Base-by-base conservation (phyloP, 2,888 invertebrate species). In the Choreutis nemorana region DNA sequence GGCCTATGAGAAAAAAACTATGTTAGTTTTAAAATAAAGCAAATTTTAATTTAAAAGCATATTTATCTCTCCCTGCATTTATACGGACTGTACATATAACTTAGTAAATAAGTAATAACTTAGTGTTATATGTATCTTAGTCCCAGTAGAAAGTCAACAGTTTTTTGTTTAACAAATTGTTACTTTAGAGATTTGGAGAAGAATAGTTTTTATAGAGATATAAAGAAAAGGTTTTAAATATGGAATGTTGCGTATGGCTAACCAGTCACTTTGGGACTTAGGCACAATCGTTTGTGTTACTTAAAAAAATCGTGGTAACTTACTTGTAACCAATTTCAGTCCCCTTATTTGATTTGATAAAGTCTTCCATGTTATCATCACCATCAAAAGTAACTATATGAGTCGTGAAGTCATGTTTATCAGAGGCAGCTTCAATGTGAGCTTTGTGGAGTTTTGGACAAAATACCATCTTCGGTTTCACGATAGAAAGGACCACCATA, bases 391-490 rank as follows among this genome's bases (percentile, higher is more conserved):
- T 22, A 4, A 61, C 41, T 13, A 61, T 41, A 34, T 39, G 35
- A n/a, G 41, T 44, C 12, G 42, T 27, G 8, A 35, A 24, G 2
- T 42, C 35, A 27, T 30, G 47, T 1, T 28, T 31, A 13, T 32
- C 32, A 7, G 45, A 46, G n/a, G 53, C 52, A 22, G 40, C 25
- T 31, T 40, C 46, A 8, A 56, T 35, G 14, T 44, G 44, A n/a
- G 51, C 48, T 28, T 40, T 42, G 14, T 46, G 46, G 9, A 33
- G 28, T 37, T 50, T 48, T 20, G 50, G 49, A 35, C 57, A 56
- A 33, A 62, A 61, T 10, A 55, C 44, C 32, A 57, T 50, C 36
- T 55, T 60, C 7, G 59, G 54, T 3, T 35, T 30, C n/a, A 45
- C 31, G 26, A n/a, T n/a, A n/a, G n/a, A n/a, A n/a, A n/a, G n/a